These are phyloP conservation scores for Latrodectus elegans DNA, from an alignment of 2,888 invertebrate genomes.

Conservation along the genomic window DNA sequence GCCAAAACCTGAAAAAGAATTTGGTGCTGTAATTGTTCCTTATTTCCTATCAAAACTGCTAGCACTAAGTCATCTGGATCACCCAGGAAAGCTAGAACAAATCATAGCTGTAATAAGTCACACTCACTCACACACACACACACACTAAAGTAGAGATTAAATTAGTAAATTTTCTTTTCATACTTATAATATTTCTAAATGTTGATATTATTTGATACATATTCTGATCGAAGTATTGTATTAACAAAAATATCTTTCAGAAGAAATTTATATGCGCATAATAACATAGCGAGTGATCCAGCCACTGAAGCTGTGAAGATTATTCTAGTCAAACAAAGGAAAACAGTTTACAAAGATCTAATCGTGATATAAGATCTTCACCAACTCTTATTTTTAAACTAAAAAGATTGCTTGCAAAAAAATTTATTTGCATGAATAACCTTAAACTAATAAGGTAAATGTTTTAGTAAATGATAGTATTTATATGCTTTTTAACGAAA, in stretches of 20 bases:
- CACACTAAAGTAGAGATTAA: conserved; percentile 30
- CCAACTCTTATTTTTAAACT: conserved; percentile 70
- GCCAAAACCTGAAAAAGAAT: conserved; percentile 9
- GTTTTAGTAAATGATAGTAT: neutral
- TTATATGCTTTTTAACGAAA: neutral
- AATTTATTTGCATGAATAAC: conserved; percentile 74
- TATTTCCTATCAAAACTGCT: conserved; percentile 36
- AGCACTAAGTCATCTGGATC: conserved; percentile 59
- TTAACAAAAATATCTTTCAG: conserved; percentile 37
- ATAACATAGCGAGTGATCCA: conserved; percentile 57
- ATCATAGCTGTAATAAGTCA: conserved; percentile 57
- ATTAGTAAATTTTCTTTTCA: conserved; percentile 22
- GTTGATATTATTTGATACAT: conserved; percentile 9
- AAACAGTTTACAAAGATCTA: conserved; percentile 60
- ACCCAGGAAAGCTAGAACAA: conserved; percentile 43
- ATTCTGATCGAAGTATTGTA: conserved; percentile 38
- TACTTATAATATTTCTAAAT: conserved; percentile 27
- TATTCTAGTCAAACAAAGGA: conserved; percentile 61
- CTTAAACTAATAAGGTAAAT: conserved; percentile 74
- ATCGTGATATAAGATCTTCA: conserved; percentile 64
- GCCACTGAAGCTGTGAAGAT: conserved; percentile 49
- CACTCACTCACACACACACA: conserved; percentile 53
- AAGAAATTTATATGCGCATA: conserved; percentile 52
- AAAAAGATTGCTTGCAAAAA: conserved; percentile 74
- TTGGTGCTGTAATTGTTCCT: conserved; percentile 23